Base-by-base conservation (phyloP, 2,888 invertebrate genomes). In the Timandra comae region DNA sequence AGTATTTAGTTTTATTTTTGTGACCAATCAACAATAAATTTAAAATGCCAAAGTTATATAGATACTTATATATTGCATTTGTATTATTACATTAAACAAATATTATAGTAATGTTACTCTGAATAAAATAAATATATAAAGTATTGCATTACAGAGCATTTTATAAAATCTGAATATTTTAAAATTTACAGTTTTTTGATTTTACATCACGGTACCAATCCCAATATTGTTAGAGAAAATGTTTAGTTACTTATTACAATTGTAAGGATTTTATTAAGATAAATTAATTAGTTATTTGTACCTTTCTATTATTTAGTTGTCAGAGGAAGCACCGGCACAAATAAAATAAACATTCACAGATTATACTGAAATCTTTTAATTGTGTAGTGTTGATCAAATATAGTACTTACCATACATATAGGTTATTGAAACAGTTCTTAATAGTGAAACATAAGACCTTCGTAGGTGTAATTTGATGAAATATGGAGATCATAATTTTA, bases 321-420 rank as follows among this genome's bases (percentile, higher is more conserved):
- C 27, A 25, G 39, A 43, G 27, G 36, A 36, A 35, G 33, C 38
- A 45, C 35, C 11, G 21, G 50, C 50, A 51, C 46, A 46, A 48
- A 41, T 35, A 27, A 38, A 37, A 40, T 38, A 40, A 30, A 34
- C 41, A 34, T 41, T 36, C 38, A 43, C 32, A 35, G 32, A 37
- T 46, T 31, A 36, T 29, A 36, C 27, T 36, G 34, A 20, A 38
- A 40, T 42, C 20, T 41, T 41, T 41, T 43, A 32, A 40, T 40
- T 40, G 24, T 35, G 28, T 29, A 44, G 30, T 6, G 4, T 16
- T 35, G 33, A 36, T 39, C 35, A 26, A 23, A 35, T 34, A 37
- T 12, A 35, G 41, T 41, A 33, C 26, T 30, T 38, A 37, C 30
- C 43, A 47, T 38, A 42, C n/a, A n/a, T n/a, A n/a, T n/a, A n/a